Evolutionary conservation across 2,888 invertebrate genomes (phyloP).

Genomic region (Xylota segnis): DNA sequence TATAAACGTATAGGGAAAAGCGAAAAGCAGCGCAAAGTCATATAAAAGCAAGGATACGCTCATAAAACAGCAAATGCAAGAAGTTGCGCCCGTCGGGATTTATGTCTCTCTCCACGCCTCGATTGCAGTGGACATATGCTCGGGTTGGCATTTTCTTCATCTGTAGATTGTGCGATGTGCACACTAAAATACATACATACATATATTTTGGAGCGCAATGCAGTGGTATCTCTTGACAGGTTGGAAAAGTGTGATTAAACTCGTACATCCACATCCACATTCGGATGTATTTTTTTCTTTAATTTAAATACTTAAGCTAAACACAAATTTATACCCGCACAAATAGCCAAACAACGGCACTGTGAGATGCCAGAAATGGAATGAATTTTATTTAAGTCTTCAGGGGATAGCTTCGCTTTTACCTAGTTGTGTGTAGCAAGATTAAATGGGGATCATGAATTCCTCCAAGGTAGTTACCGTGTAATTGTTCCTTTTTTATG

Average conservation of each 20-base stretch:
- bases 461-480: constrained; percentile 70
- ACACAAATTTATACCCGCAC: constrained; percentile 38
- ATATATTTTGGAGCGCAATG: constrained; percentile 52
- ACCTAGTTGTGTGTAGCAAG: constrained; percentile 59
- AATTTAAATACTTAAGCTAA: constrained; percentile 60
- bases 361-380: constrained; percentile 31
- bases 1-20: neutral
- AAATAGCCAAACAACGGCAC: constrained; percentile 32
- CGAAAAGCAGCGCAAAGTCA: constrained; percentile 42
- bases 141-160: constrained; percentile 58
- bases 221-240: constrained; percentile 66
- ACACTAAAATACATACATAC: constrained; percentile 1
- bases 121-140: constrained; percentile 65
- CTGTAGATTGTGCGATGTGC: constrained; percentile 35
- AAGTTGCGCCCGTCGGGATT: constrained; percentile 62
- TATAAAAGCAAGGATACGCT: constrained; percentile 67
- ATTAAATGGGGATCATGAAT: constrained; percentile 71
- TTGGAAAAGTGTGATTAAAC: constrained; percentile 60
- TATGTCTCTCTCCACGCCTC: constrained; percentile 58
- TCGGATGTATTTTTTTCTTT: constrained; percentile 19
- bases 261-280: constrained; percentile 8
- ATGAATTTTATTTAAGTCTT: constrained; percentile 59
- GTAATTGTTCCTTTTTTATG: constrained; percentile 67
- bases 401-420: constrained; percentile 51
- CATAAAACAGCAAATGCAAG: constrained; percentile 68